phyloP scores from a whole-genome alignment of 2,113 vertebrate genomes.

The Notothenia coriiceps region DNA sequence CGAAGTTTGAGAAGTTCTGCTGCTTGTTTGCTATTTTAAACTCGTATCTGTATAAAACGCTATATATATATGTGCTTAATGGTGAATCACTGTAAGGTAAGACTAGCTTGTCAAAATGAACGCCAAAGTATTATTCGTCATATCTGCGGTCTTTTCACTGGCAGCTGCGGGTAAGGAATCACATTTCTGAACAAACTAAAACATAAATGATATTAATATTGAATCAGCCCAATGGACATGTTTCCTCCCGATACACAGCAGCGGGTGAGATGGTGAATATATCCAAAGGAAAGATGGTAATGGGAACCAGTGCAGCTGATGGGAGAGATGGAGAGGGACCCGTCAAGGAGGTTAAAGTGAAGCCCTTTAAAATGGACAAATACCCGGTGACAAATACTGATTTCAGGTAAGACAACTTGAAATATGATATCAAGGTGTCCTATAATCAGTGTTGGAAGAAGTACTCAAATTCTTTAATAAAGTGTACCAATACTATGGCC shows the following conservation, averaged over 20 bases:
- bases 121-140: neutral
- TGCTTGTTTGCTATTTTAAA: neutral
- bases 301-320: constrained; percentile 85
- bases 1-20: neutral
- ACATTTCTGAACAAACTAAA: neutral
- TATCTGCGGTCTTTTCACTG: constrained; percentile 32
- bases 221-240: neutral
- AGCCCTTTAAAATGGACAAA: constrained; percentile 87
- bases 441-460: neutral
- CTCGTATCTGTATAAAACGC: neutral
- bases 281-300: constrained; percentile 85
- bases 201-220: neutral
- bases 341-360: constrained; percentile 78
- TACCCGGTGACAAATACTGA: constrained; percentile 91
- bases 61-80: neutral
- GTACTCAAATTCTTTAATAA: too few relatives aligned
- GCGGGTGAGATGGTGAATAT: constrained; percentile 83
- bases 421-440: neutral
- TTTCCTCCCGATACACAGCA: neutral
- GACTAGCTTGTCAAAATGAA: constrained; percentile 5
- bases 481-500: too few relatives aligned
- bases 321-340: constrained; percentile 86
- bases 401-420: constrained; percentile 86
- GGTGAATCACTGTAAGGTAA: neutral
- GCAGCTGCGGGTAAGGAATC: constrained; percentile 54